phyloP scores from a whole-genome alignment of 1,140 invertebrate species.

The Drosophila cardini region DNA sequence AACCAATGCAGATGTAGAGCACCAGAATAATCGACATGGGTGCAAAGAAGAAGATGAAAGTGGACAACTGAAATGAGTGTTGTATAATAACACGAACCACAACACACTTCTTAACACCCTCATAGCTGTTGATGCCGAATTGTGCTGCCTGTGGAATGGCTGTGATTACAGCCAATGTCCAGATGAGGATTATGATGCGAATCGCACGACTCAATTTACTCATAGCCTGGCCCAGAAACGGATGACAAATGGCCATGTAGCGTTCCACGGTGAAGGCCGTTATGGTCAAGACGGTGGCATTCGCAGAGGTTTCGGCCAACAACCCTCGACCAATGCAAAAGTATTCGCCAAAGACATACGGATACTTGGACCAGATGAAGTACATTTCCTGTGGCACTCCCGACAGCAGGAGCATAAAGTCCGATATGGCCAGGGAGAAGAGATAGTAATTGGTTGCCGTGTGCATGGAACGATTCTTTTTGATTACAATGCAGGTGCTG shows the following conservation, averaged over 20 bases:
- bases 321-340: constrained; percentile 94
- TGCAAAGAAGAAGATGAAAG: constrained; percentile 91
- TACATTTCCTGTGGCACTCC: constrained; percentile 94
- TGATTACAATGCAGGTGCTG: constrained; percentile 96
- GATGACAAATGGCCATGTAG: constrained; percentile 97
- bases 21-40: constrained; percentile 91
- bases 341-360: constrained; percentile 93
- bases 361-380: constrained; percentile 93
- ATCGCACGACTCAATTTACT: constrained; percentile 91
- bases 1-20: constrained; percentile 89
- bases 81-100: constrained; percentile 86
- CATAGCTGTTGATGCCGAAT: constrained; percentile 88
- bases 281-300: constrained; percentile 96
- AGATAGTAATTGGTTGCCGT: constrained; percentile 97
- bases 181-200: constrained; percentile 88
- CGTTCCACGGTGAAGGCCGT: constrained; percentile 97
- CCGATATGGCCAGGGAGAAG: constrained; percentile 96
- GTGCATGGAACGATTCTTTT: constrained; percentile 96
- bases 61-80: constrained; percentile 90
- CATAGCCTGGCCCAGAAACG: constrained; percentile 94
- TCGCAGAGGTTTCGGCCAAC: constrained; percentile 95
- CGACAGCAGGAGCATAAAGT: constrained; percentile 93
- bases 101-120: constrained; percentile 85
- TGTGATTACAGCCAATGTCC: constrained; percentile 89
- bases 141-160: constrained; percentile 93